These are phyloP conservation scores for Drosophila vallismaia DNA, from an alignment of 2,888 invertebrate species.

Conservation along the genomic window DNA sequence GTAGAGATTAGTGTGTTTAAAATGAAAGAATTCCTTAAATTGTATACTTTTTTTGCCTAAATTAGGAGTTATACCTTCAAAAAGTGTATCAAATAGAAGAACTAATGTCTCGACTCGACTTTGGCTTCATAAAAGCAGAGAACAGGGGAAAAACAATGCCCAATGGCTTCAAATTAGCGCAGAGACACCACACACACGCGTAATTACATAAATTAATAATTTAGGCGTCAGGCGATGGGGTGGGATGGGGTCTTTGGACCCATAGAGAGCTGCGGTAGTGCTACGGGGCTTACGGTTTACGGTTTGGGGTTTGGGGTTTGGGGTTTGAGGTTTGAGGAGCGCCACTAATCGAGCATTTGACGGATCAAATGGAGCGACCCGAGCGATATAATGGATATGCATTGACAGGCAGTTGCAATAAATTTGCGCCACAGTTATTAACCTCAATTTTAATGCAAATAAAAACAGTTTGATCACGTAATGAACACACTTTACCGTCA, in stretches of 20 bases:
- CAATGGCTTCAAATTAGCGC: slow-evolving; percentile 26
- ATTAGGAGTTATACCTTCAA: too few species aligned
- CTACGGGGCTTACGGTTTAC: background rate
- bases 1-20: too few species aligned
- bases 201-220: slow-evolving; percentile 38
- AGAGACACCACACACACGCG: background rate
- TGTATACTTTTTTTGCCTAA: too few species aligned
- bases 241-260: background rate
- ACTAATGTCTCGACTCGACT: slow-evolving; percentile 20
- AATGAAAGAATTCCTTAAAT: too few species aligned
- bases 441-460: slow-evolving; percentile 61
- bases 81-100: background rate
- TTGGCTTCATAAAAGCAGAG: slow-evolving; percentile 7
- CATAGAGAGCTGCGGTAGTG: background rate
- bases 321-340: too few species aligned
- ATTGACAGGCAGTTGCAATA: slow-evolving; percentile 57
- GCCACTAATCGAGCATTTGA: slow-evolving; percentile 49
- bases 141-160: background rate
- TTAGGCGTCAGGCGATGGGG: slow-evolving; percentile 5
- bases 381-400: slow-evolving; percentile 48
- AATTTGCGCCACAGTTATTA: slow-evolving; percentile 54
- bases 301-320: background rate
- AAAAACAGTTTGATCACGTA: slow-evolving; percentile 38
- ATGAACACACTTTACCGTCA: slow-evolving; percentile 35
- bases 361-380: slow-evolving; percentile 49